Base-by-base conservation (phyloP, 1,140 invertebrate genomes). In the Portunus trituberculatus region DNA sequence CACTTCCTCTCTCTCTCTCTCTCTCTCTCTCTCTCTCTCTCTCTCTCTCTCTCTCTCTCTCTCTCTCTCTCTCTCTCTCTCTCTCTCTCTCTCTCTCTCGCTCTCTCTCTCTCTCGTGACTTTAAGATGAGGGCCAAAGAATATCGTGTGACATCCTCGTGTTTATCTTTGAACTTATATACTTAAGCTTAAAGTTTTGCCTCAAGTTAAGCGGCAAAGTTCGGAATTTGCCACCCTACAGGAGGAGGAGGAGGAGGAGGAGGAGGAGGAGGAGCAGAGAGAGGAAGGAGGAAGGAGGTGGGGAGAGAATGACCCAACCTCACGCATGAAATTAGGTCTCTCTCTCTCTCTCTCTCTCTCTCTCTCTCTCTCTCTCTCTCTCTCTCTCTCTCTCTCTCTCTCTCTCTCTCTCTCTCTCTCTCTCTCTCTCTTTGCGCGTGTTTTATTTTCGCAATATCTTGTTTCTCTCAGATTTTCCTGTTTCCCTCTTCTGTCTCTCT, bases 31-130 rank as follows among this genome's bases (percentile, higher is more conserved):
- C 31, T 39, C 31, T 39, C 31, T 39, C 86, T 88, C 86, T 88
- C 86, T 88, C 86, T 88, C 86, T 39, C 86, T 88, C 86, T 88
- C 86, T 88, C 86, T 88, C 86, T 88, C 86, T 88, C 86, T 88
- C 86, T 88, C 86, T 88, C 86, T 88, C 86, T 88, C 86, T 88
- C 86, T 88, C 86, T 88, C 86, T 88, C 86, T 88, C 86, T 88
- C 86, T 88, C 86, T 88, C 86, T 88, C 86, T 88, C 86, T 88
- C 86, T 88, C 86, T 88, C 86, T 88, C 86, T 88, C 86, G 39
- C 86, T 87, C 86, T 87, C 86, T 87, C 52, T 59, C 52, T 59
- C 52, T 4, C 52, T 59, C 52, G 16, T 59, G 12, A 14, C 52
- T 59, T 59, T 59, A 59, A 59, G 52, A 76, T 20, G 67, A 20